phyloP scores from a whole-genome alignment of 2,113 vertebrate species.

The Anhinga rufa region DNA sequence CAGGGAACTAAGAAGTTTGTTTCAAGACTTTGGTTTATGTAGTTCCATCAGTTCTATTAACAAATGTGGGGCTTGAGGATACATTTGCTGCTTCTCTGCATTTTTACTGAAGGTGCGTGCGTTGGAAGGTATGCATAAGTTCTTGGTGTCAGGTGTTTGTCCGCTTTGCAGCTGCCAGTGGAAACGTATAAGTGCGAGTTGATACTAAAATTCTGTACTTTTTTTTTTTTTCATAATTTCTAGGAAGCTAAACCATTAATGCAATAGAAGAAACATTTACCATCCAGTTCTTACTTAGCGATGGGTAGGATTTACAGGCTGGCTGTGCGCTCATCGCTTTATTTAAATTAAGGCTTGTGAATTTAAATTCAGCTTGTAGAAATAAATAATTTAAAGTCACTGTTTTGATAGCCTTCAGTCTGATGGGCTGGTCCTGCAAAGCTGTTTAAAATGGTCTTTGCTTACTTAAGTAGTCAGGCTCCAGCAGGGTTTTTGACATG shows the following conservation, averaged over 20 bases:
- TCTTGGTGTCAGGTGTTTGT: neutral
- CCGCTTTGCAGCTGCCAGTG: neutral
- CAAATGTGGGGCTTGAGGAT: neutral
- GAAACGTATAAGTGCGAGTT: neutral
- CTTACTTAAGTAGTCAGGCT: neutral
- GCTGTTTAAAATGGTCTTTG: neutral
- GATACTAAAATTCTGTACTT: neutral
- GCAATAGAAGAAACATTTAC: neutral
- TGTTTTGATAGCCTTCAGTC: neutral
- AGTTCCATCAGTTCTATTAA: neutral
- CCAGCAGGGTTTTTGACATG: neutral
- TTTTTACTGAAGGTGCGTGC: neutral
- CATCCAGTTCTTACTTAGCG: neutral
- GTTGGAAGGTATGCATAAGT: neutral
- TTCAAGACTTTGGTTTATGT: neutral
- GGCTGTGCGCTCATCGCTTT: neutral
- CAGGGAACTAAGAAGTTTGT: conserved; percentile 12
- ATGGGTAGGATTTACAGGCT: neutral
- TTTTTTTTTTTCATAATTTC: neutral
- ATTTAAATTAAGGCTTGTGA: neutral
- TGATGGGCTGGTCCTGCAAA: neutral
- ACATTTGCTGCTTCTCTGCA: neutral
- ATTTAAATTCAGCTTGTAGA: neutral
- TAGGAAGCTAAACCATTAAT: neutral
- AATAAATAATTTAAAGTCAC: neutral